These are phyloP conservation scores for Choristoneura fumiferana DNA, from an alignment of 1,140 invertebrate genomes.

Conservation along the genomic window DNA sequence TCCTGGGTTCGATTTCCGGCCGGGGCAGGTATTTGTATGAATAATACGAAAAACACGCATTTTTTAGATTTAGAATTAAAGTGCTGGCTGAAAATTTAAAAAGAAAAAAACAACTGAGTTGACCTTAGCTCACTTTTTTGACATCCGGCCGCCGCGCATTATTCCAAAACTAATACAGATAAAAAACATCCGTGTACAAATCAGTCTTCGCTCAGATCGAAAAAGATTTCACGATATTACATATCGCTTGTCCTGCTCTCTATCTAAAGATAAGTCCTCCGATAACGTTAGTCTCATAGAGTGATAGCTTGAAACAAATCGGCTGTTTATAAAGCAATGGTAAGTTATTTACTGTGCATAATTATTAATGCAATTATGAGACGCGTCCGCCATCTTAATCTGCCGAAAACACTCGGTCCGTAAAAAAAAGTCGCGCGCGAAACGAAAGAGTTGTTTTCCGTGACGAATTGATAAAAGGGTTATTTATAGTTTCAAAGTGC, in stretches of 20 bases:
- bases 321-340: conserved; percentile 28
- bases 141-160: neutral
- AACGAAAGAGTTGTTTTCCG: neutral
- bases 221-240: neutral
- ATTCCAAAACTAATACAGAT: neutral
- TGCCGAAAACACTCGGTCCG: neutral
- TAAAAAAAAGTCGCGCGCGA: too few relatives aligned
- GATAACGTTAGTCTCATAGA: neutral
- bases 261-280: neutral
- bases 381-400: neutral
- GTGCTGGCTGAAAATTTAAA: too few relatives aligned
- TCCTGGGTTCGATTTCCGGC: too few relatives aligned
- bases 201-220: neutral
- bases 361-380: conserved; percentile 4
- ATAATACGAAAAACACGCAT: too few relatives aligned
- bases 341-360: conserved; percentile 34
- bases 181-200: conserved; percentile 1
- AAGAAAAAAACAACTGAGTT: too few relatives aligned
- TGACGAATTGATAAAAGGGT: neutral
- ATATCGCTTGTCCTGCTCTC: conserved; percentile 3
- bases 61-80: too few relatives aligned
- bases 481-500: too few relatives aligned
- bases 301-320: conserved; percentile 8
- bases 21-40: too few relatives aligned
- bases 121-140: too few relatives aligned